Conservation (phyloP, 2,888 invertebrate species). For the Ceriagrion tenellum region DNA sequence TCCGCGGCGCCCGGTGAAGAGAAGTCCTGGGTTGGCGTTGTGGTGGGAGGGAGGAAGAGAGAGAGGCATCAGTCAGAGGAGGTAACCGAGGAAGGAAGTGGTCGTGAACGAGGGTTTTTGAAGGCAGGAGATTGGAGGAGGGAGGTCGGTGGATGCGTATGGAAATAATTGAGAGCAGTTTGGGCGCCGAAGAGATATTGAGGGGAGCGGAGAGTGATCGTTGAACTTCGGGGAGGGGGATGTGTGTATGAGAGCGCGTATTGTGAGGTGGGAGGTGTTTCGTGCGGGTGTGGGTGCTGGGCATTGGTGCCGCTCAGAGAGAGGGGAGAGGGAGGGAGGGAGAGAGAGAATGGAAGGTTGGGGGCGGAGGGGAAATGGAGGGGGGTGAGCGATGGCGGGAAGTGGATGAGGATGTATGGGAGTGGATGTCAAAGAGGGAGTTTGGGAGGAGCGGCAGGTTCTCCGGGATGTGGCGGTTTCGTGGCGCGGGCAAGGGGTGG, state of each 20-base stretch:
- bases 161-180: constrained; percentile 19
- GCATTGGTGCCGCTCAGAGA: not conserved
- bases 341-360: not conserved
- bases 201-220: not conserved
- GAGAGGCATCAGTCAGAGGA: constrained; percentile 42
- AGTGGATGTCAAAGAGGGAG: not conserved
- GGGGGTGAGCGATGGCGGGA: constrained; percentile 2
- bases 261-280: not conserved
- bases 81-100: constrained; percentile 43
- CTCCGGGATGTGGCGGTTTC: not conserved
- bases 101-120: constrained; percentile 41
- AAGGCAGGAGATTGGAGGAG: not conserved
- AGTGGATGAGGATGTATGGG: constrained; percentile 34
- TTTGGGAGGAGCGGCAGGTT: not conserved
- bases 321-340: too few species aligned
- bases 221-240: not conserved
- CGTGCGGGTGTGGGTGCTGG: not conserved
- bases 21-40: not conserved
- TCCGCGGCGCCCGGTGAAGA: not conserved
- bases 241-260: not conserved
- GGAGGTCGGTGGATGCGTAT: not conserved
- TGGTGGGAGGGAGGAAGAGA: not conserved
- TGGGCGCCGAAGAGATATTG: not conserved
- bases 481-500: not conserved
- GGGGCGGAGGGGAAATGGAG: not conserved